Evolutionary conservation across 2,888 invertebrate species (phyloP).

Genomic region (Idaea biselata): DNA sequence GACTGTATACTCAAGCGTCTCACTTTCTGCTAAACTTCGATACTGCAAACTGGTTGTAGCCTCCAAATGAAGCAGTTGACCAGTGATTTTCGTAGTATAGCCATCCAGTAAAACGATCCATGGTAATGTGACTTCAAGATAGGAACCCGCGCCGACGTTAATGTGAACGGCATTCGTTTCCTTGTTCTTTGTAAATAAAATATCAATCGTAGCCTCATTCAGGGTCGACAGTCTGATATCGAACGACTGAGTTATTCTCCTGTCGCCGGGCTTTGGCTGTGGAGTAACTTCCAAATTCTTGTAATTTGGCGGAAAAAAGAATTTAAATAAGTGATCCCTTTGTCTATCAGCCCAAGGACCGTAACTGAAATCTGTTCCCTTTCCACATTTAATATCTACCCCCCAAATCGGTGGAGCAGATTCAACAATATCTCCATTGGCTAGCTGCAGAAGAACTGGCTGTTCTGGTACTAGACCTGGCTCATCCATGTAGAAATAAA

Average conservation of each 20-base stretch:
- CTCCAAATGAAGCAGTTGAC: constrained; percentile 95
- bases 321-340: constrained; percentile 95
- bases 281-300: constrained; percentile 89
- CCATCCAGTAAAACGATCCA: constrained; percentile 95
- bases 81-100: constrained; percentile 94
- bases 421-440: constrained; percentile 96
- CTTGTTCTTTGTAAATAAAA: constrained; percentile 95
- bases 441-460: constrained; percentile 92
- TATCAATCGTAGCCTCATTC: constrained; percentile 96
- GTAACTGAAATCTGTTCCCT: constrained; percentile 97
- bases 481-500: constrained; percentile 99
- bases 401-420: constrained; percentile 97
- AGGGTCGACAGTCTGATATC: constrained; percentile 95
- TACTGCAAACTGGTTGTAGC: constrained; percentile 97
- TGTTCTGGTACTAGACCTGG: constrained; percentile 95
- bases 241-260: constrained; percentile 93
- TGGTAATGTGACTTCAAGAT: constrained; percentile 97
- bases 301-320: constrained; percentile 96
- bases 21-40: constrained; percentile 95
- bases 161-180: constrained; percentile 98
- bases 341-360: constrained; percentile 99
- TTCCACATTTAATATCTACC: constrained; percentile 96
- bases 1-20: constrained; percentile 95
- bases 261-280: constrained; percentile 91
- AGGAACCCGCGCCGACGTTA: constrained; percentile 96